Conservation (phyloP, 1,140 invertebrate species). For the Cepaea nemoralis region DNA sequence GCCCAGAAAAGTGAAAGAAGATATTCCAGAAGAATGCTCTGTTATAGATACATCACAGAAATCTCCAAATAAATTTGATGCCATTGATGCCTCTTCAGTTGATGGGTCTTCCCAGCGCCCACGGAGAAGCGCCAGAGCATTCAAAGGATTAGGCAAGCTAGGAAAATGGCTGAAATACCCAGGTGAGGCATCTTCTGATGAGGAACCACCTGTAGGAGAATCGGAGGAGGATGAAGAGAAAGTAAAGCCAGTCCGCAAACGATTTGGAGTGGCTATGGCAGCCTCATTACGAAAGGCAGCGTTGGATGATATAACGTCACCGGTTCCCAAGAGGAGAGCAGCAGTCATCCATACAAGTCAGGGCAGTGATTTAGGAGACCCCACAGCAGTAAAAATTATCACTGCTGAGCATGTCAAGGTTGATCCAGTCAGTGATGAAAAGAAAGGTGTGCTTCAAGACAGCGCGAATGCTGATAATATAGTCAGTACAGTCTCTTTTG, state of each 20-base stretch:
- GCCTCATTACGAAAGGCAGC: slow-evolving; percentile 35
- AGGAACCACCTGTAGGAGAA: slow-evolving; percentile 7
- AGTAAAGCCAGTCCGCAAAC: slow-evolving; percentile 13
- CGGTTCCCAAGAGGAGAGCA: slow-evolving; percentile 23
- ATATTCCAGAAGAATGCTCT: slow-evolving; percentile 14
- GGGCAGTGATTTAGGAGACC: background rate
- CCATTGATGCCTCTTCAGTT: background rate
- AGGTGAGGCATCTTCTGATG: slow-evolving; percentile 31
- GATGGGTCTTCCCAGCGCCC: slow-evolving; percentile 11
- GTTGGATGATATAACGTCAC: slow-evolving; percentile 27
- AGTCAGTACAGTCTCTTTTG: background rate
- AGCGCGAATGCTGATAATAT: background rate
- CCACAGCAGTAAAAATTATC: background rate
- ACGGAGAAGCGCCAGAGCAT: slow-evolving; percentile 1
- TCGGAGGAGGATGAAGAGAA: background rate
- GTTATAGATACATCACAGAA: slow-evolving; percentile 9
- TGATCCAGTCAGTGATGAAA: slow-evolving; percentile 8
- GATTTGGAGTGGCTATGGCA: slow-evolving; percentile 38
- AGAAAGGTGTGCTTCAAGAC: background rate
- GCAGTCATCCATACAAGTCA: background rate
- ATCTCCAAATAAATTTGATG: slow-evolving; percentile 1
- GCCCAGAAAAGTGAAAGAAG: slow-evolving; percentile 39
- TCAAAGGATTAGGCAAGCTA: slow-evolving; percentile 29
- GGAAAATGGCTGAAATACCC: slow-evolving; percentile 40
- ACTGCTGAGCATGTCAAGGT: background rate